A percentile compares a stretch with the other conserved stretches of the same genome.
phyloP scores from a whole-genome alignment of 2,113 vertebrate species.

The Anhinga rufa region DNA sequence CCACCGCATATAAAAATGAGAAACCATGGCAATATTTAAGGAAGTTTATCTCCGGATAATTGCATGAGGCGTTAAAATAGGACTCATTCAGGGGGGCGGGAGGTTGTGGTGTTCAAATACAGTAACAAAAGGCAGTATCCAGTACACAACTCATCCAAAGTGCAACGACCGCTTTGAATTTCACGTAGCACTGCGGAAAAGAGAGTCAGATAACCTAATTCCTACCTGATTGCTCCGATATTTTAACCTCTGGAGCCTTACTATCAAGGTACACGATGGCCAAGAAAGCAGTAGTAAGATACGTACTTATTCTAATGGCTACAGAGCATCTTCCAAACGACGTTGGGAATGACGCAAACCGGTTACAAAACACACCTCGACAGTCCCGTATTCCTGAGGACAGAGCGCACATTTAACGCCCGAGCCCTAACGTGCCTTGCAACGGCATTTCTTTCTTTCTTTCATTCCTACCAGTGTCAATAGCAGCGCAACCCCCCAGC shows the following conservation, averaged over 20 bases:
- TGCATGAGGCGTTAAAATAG: not conserved
- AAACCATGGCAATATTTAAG: not conserved
- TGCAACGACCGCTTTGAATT: not conserved
- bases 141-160: not conserved
- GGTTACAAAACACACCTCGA: not conserved
- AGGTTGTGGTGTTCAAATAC: not conserved
- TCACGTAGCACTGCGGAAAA: not conserved
- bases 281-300: not conserved
- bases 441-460: not conserved
- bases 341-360: not conserved
- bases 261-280: not conserved
- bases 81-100: not conserved
- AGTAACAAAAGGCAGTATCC: not conserved
- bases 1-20: not conserved
- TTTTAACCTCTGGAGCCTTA: not conserved
- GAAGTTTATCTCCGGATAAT: not conserved
- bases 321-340: not conserved
- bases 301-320: not conserved
- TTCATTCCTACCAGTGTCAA: not conserved
- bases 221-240: not conserved
- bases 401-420: not conserved
- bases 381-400: not conserved
- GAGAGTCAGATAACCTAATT: not conserved
- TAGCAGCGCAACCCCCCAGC: conserved; percentile 5
- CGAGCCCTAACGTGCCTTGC: not conserved